A percentile compares a stretch with the other conserved stretches of the same genome.
Evolutionary conservation across 2,113 vertebrate genomes (phyloP).

Genomic region (Cochlearius cochlearius): DNA sequence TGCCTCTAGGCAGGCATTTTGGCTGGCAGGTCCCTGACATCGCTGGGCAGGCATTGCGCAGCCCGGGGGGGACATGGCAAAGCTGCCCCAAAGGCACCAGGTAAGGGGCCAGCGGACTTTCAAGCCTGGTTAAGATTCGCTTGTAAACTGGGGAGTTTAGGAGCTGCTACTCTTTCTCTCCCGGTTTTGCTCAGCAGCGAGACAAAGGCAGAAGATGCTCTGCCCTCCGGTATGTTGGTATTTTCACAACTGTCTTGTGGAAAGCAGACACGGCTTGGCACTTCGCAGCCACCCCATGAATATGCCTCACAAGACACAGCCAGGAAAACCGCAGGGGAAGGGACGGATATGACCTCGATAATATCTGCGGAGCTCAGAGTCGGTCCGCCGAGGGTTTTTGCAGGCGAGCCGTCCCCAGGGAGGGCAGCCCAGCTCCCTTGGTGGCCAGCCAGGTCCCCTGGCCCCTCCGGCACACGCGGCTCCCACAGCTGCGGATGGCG

Average conservation of each 20-base stretch:
- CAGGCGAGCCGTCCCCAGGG: rapidly evolving
- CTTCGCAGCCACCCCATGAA: not conserved
- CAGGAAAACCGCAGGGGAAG: not conserved
- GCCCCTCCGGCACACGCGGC: rapidly evolving
- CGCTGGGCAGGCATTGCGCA: rapidly evolving
- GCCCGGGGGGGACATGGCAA: rapidly evolving
- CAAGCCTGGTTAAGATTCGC: not conserved
- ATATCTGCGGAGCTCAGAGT: not conserved
- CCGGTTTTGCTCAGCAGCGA: not conserved
- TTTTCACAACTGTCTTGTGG: not conserved
- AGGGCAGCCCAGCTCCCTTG: not conserved
- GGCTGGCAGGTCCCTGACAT: not conserved
- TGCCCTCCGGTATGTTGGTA: not conserved
- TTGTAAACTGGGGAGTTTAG: not conserved
- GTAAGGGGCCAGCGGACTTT: not conserved
- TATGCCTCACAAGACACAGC: not conserved
- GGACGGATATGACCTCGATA: rapidly evolving
- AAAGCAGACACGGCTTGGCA: not conserved
- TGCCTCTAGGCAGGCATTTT: not conserved
- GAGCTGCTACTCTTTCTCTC: not conserved
- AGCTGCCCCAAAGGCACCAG: not conserved
- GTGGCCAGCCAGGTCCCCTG: rapidly evolving
- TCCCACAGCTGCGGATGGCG: not conserved
- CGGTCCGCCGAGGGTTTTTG: rapidly evolving
- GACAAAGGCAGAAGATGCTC: not conserved